A percentile compares a stretch with the other conserved stretches of the same genome.
Evolutionary conservation across 2,113 vertebrate genomes (phyloP).

Genomic region (Cepphus grylle): DNA sequence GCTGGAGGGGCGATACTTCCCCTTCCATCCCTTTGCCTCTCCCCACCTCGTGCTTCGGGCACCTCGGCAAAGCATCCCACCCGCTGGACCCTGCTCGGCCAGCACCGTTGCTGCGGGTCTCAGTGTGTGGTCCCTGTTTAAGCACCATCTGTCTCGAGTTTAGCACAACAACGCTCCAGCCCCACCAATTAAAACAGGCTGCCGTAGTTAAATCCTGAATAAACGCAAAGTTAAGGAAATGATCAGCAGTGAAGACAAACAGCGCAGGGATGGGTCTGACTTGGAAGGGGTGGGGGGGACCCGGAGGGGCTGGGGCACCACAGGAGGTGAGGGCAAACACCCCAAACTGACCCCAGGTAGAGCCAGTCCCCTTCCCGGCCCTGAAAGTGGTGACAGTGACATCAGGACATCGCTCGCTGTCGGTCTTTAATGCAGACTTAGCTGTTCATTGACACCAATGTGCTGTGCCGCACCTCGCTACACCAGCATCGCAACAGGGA

Average conservation of each 20-base stretch:
- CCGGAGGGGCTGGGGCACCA: background rate
- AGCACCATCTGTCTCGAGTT: constrained; percentile 73
- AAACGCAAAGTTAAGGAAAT: constrained; percentile 23
- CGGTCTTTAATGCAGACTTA: background rate
- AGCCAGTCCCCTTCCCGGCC: background rate
- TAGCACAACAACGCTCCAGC: constrained; percentile 50
- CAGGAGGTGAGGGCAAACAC: fast-evolving
- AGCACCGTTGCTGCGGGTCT: constrained; percentile 38
- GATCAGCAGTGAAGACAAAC: background rate
- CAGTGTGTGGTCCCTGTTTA: constrained; percentile 53
- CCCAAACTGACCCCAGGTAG: background rate
- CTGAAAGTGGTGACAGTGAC: background rate
- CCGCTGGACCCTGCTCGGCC: background rate
- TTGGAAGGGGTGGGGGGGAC: background rate
- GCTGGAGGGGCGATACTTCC: background rate
- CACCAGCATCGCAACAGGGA: background rate
- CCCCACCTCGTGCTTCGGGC: background rate
- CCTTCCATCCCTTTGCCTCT: background rate
- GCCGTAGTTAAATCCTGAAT: constrained; percentile 13
- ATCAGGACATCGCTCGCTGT: background rate
- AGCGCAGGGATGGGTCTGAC: background rate
- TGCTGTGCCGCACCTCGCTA: background rate
- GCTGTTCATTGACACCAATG: background rate
- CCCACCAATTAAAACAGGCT: constrained; percentile 55
- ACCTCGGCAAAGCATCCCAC: background rate